Evolutionary conservation across 2,113 vertebrate genomes (phyloP).

Genomic region (Labrus mixtus): DNA sequence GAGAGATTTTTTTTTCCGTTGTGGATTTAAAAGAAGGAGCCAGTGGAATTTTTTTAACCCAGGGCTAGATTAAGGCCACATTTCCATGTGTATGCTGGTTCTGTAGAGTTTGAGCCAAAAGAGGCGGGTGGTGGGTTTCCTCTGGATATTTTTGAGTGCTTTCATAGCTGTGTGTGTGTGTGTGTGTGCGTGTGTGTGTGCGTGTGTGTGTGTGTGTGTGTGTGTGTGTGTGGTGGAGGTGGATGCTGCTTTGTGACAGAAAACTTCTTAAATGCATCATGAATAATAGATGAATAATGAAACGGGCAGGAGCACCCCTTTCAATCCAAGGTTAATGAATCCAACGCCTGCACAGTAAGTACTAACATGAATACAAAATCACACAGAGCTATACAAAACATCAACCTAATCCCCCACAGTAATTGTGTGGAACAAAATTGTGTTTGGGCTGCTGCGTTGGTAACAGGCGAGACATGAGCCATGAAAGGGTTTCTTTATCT

Average conservation of each 20-base stretch:
- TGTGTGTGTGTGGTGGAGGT: conserved; percentile 35
- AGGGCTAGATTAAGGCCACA: conserved; percentile 12
- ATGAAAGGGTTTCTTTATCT: conserved; percentile 57
- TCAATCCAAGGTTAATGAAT: conserved; percentile 44
- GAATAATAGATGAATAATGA: conserved; percentile 46
- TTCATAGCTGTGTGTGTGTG: conserved; percentile 18
- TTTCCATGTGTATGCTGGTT: neutral
- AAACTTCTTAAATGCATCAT: conserved; percentile 42
- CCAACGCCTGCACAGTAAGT: conserved; percentile 9
- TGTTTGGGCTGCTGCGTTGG: conserved; percentile 33
- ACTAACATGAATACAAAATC: conserved; percentile 12
- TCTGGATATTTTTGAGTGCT: conserved; percentile 5
- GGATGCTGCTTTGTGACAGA: conserved; percentile 36
- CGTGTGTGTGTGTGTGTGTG: too few species aligned
- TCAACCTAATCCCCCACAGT: conserved; percentile 18
- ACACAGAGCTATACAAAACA: conserved; percentile 8
- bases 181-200: too few species aligned
- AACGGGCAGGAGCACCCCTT: conserved; percentile 6
- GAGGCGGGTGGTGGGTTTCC: conserved; percentile 25
- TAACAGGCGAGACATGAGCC: conserved; percentile 6
- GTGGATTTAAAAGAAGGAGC: neutral
- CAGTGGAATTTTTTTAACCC: neutral
- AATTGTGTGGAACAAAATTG: conserved; percentile 27
- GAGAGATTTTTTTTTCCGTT: conserved; percentile 1
- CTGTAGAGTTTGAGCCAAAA: conserved; percentile 26